Base-by-base conservation (phyloP, 2,113 vertebrate genomes). In the Planiliza haematocheilus region DNA sequence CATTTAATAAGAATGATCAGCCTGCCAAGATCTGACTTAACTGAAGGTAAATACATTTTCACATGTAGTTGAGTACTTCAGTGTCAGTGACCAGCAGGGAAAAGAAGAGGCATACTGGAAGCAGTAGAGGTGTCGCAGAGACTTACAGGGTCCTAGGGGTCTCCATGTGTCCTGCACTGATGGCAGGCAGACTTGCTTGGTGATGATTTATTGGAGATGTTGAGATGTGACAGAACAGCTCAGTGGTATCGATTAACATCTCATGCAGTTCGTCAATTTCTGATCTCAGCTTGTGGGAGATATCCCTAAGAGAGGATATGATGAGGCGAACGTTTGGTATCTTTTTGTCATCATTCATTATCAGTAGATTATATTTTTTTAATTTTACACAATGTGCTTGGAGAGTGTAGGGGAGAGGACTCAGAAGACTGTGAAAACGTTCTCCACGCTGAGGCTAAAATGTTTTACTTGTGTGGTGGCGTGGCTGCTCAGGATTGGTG, bases 171-270 rank as follows among this genome's bases (percentile, higher is more conserved):
- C n/a, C n/a, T n/a, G n/a, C n/a, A 42, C 39, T 59, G 57, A 43
- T 38, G 42, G 41, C 13, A 42, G 21, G 13, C 14, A 43, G 39
- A 14, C 43, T 60, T 60, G 57, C 57, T 60, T 21, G 24, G 57
- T 3, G 4, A 16, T 59, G 7, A 7, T 30, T 30, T 30, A 30
- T 30, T 30, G 24, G 24, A 30, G 24, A n/a, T n/a, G 24, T 58
- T 59, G 14, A 59, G 38, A 42, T 12, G 39, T 60, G 20, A 13
- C n/a, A 7, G 37, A 41, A 8, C 18, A 30, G 39, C 39, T 60
- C 39, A 45, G 41, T 60, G 41, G 41, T 10, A 43, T 61, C 43
- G 30, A 16, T 6, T 43, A 34, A 24, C 10, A 46, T 45, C 42
- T 45, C 45, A 34, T 34, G 7, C 16, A 46, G 9, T 30, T 60